Conservation (phyloP, 2,888 invertebrate species). For the Diogma glabrata region DNA sequence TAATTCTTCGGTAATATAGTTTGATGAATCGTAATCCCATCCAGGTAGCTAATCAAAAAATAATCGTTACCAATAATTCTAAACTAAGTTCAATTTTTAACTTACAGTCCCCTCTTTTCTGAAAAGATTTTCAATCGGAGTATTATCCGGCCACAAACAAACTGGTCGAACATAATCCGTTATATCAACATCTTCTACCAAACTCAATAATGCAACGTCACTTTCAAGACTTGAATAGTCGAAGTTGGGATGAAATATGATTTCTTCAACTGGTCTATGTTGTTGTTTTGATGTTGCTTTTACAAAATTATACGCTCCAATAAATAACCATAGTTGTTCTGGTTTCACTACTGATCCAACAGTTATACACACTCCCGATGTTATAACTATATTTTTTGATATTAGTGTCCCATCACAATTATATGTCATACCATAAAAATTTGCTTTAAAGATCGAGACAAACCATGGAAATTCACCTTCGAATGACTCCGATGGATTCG, state of each 20-base stretch:
- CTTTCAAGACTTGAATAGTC: conserved; percentile 17
- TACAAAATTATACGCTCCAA: conserved; percentile 33
- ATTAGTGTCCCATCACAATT: conserved; percentile 35
- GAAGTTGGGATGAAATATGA: conserved; percentile 13
- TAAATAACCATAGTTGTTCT: conserved; percentile 27
- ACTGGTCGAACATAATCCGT: conserved; percentile 35
- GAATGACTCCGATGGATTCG: conserved; percentile 21
- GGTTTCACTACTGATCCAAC: conserved; percentile 25
- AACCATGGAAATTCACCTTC: conserved; percentile 39
- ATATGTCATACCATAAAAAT: conserved; percentile 18
- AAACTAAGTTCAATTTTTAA: conserved; percentile 17
- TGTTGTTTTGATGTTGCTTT: conserved; percentile 28
- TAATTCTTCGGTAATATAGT: conserved; percentile 44
- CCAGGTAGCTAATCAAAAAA: conserved; percentile 13
- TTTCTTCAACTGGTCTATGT: conserved; percentile 22
- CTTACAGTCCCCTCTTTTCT: conserved; percentile 42
- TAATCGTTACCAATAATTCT: not conserved
- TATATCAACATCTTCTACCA: conserved; percentile 27
- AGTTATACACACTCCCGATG: conserved; percentile 27
- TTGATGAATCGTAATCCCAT: conserved; percentile 20
- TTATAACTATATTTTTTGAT: conserved; percentile 29
- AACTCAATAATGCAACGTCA: conserved; percentile 31
- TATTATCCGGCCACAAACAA: conserved; percentile 35
- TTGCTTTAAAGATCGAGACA: conserved; percentile 24
- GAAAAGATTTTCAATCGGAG: conserved; percentile 36